Conservation (phyloP, 2,888 invertebrate genomes). For the Tipula helvola region DNA sequence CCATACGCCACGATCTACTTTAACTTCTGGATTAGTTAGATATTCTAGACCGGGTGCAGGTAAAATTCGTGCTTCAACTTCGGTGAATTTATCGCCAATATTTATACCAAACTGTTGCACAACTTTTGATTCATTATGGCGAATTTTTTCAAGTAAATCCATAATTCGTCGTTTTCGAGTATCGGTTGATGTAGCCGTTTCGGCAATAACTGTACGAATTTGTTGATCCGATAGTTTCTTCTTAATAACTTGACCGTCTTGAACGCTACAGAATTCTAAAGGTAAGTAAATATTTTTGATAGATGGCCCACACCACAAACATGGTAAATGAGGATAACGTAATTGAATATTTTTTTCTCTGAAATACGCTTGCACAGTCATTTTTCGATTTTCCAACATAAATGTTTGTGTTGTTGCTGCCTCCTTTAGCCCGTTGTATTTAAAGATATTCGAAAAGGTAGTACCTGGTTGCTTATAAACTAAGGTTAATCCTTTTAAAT, state of each 20-base stretch:
- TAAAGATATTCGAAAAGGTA: slow-evolving; percentile 21
- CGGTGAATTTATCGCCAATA: slow-evolving; percentile 59
- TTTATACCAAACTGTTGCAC: slow-evolving; percentile 73
- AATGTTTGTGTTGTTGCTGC: slow-evolving; percentile 34
- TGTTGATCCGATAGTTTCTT: slow-evolving; percentile 72
- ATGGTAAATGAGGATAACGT: slow-evolving; percentile 57
- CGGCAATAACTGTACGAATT: slow-evolving; percentile 73
- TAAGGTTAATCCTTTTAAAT: slow-evolving; percentile 24
- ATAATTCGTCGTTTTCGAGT: slow-evolving; percentile 69
- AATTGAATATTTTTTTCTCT: not conserved
- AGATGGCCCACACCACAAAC: slow-evolving; percentile 38
- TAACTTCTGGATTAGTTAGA: slow-evolving; percentile 17
- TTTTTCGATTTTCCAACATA: slow-evolving; percentile 19
- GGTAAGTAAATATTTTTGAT: slow-evolving; percentile 65
- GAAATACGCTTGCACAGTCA: slow-evolving; percentile 32
- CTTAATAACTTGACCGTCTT: slow-evolving; percentile 58
- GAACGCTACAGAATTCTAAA: slow-evolving; percentile 66
- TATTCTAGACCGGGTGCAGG: slow-evolving; percentile 63
- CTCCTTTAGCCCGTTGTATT: slow-evolving; percentile 21
- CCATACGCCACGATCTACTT: slow-evolving; percentile 27
- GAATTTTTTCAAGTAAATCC: slow-evolving; percentile 29
- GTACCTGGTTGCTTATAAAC: slow-evolving; percentile 25
- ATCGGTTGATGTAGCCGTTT: slow-evolving; percentile 70
- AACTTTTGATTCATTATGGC: slow-evolving; percentile 33
- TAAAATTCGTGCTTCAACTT: slow-evolving; percentile 66